Base-by-base conservation (phyloP, 2,113 vertebrate species). In the Lonchura striata region DNA sequence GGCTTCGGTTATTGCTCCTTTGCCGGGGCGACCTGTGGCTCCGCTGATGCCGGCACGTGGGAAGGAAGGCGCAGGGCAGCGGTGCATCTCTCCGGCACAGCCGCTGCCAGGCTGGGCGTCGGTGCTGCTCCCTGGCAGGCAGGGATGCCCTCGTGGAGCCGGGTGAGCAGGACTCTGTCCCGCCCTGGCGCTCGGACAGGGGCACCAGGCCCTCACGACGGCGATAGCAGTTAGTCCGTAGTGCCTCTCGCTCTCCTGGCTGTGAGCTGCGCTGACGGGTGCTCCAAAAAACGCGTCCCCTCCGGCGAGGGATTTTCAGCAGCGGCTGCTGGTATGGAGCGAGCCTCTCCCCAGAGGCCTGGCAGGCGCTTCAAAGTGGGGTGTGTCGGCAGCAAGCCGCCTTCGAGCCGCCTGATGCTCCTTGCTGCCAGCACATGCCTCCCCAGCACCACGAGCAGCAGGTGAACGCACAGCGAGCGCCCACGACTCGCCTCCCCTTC, bases 281-380 rank as follows among this genome's bases (percentile, higher is more conserved):
- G 74, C 91, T 68, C 33, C 27, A 3, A 35, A 42, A 86, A 63
- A 33, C 31, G 2, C 7, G 4, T 91, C 25, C 74, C 94, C 78
- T 85, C 65, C 4, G 54, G 96, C 69, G 4, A 93, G 53, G 74
- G 87, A 96, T 96, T 96, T 88, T 95, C 13, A 19, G 70, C 69
- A 15, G 50, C 2, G 28, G 71, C 42, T 89, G 86, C 18, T 14
- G 60, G 46, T 41, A 57, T n/a, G 1, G 52, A 60, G 53, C 2
- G 21, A 86, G 50, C 79, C 56, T 57, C 70, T 92, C 70, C 81
- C 90, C 31, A 4, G n/a, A 59, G 95, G 64, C n/a, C 70, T 90
- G 92, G 92, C 93, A 92, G 69, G 57, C 37, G 15, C 84, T 89
- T 91, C 90, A 47, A 63, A 94, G 90, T 9, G 17, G 81, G 93